Conservation (phyloP, 2,797 vertebrate genomes). For the Mallotus villosus region DNA sequence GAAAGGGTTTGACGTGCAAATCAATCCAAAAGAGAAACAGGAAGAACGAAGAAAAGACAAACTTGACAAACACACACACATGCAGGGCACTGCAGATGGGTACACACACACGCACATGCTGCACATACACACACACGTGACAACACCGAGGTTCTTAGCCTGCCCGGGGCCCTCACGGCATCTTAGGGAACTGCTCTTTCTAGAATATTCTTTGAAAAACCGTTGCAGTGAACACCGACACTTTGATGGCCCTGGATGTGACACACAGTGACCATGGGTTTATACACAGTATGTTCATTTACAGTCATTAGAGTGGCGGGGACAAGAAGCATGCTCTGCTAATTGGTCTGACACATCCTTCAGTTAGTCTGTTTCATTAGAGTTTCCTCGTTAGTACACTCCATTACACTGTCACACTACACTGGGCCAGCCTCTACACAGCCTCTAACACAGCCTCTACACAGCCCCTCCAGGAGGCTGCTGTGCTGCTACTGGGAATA, state of each 20-base stretch:
- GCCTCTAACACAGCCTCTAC: too few relatives aligned
- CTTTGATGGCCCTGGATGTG: too few relatives aligned
- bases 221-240: not conserved
- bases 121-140: not conserved
- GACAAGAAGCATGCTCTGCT: too few relatives aligned
- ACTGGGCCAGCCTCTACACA: too few relatives aligned
- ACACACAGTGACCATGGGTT: too few relatives aligned
- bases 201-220: not conserved
- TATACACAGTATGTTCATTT: too few relatives aligned
- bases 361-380: too few relatives aligned
- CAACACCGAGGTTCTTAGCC: not conserved
- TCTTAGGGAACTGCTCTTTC: conserved; percentile 29
- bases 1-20: conserved; percentile 27
- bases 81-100: not conserved
- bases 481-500: not conserved
- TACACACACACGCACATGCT: not conserved
- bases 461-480: not conserved
- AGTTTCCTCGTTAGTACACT: too few relatives aligned
- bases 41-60: conserved; percentile 20
- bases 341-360: too few relatives aligned
- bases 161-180: conserved; percentile 11
- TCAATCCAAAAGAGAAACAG: conserved; percentile 34
- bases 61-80: conserved; percentile 4
- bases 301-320: too few relatives aligned
- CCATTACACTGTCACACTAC: too few relatives aligned